phyloP scores from a whole-genome alignment of 53 echinoderm and acorn worm genomes.

The Echinarachnius parma region DNA sequence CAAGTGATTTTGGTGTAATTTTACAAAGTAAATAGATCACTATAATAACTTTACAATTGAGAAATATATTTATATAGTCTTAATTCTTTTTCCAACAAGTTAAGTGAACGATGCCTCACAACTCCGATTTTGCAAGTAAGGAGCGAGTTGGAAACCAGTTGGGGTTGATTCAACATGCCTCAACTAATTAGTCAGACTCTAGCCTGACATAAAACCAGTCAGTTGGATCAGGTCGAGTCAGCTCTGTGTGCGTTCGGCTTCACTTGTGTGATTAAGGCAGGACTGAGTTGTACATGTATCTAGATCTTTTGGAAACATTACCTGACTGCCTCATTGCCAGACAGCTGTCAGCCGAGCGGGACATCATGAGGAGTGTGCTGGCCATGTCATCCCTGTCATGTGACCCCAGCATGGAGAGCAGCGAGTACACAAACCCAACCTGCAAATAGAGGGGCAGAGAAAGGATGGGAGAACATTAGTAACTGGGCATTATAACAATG shows the following conservation, averaged over 20 bases:
- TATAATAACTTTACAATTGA: too few relatives aligned
- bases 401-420: conserved; percentile 96
- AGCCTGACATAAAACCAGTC: too few relatives aligned
- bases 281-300: background rate
- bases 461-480: background rate
- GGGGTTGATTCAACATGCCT: too few relatives aligned
- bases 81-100: too few relatives aligned
- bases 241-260: background rate
- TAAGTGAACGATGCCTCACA: too few relatives aligned
- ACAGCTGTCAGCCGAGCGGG: conserved; percentile 97
- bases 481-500: background rate
- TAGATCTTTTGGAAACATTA: conserved; percentile 13
- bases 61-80: too few relatives aligned
- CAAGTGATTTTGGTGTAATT: too few relatives aligned
- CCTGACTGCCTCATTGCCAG: conserved; percentile 98
- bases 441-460: conserved; percentile 8
- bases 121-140: too few relatives aligned
- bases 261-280: background rate
- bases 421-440: conserved; percentile 98
- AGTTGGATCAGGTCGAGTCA: too few relatives aligned
- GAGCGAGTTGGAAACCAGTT: too few relatives aligned
- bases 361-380: conserved; percentile 93
- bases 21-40: too few relatives aligned
- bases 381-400: conserved; percentile 99
- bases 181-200: too few relatives aligned